phyloP scores from a whole-genome alignment of 2,113 vertebrate species.

The Rhynchomys soricoides region DNA sequence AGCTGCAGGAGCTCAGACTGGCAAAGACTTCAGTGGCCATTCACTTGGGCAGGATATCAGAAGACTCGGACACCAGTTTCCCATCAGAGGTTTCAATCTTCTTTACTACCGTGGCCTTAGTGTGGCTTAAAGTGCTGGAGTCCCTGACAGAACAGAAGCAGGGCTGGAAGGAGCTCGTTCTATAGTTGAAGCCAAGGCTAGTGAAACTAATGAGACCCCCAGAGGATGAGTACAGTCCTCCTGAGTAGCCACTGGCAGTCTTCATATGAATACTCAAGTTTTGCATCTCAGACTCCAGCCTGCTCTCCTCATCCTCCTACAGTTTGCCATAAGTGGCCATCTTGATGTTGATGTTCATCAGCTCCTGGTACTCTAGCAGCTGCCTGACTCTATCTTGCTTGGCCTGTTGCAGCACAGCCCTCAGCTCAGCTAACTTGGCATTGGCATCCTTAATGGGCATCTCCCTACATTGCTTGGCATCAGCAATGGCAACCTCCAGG shows the following conservation, averaged over 20 bases:
- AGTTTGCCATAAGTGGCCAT: slow-evolving; percentile 87
- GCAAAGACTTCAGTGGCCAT: accelerated
- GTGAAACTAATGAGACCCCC: background rate
- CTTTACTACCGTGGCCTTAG: slow-evolving; percentile 92
- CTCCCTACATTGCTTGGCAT: slow-evolving; percentile 83
- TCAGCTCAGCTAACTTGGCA: slow-evolving; percentile 73
- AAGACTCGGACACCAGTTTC: slow-evolving; percentile 92
- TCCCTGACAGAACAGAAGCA: background rate
- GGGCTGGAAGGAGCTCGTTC: slow-evolving; percentile 18
- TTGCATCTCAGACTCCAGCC: slow-evolving; percentile 82
- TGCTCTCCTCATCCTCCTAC: slow-evolving; percentile 85
- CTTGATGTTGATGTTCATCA: slow-evolving; percentile 85
- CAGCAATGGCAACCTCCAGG: slow-evolving; percentile 80
- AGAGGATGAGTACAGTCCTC: slow-evolving; percentile 57
- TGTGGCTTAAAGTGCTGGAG: background rate
- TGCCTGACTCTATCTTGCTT: slow-evolving; percentile 85
- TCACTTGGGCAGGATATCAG: slow-evolving; percentile 88
- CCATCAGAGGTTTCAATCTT: slow-evolving; percentile 94
- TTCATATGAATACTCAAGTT: slow-evolving; percentile 84
- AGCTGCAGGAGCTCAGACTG: background rate
- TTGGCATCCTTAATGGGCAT: slow-evolving; percentile 79
- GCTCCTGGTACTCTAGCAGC: slow-evolving; percentile 85
- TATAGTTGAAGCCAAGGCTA: slow-evolving; percentile 1
- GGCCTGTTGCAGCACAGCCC: slow-evolving; percentile 75
- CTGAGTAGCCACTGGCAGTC: slow-evolving; percentile 78